Evolutionary conservation across 2,888 invertebrate genomes (phyloP), one percentile per base, ranked within the genome.

Genomic region (Microctonus brassicae): DNA sequence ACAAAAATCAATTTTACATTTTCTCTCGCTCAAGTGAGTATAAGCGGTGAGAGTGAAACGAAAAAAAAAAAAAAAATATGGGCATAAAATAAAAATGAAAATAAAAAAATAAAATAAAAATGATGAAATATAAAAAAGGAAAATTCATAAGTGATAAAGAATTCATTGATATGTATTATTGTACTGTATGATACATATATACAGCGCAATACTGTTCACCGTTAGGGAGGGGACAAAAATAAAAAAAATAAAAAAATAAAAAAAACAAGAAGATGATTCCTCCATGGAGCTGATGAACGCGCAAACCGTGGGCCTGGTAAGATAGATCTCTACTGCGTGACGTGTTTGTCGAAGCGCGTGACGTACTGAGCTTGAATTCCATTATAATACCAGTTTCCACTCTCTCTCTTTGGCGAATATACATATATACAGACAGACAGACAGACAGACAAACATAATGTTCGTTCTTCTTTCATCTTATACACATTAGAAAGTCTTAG

Each of bases 1-100:
- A 71, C 74, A 77, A 77, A 77, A 82, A 83, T 83, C 80, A 80
- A 83, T 81, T 81, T 79, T 75, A 73, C 76, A 73, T 78, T 76
- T 76, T 66, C 42, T 63, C 57, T 57, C 57, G 60, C 55, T 42
- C 36, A 10, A 34, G 61, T 62, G 65, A 62, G 29, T 47, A n/a
- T n/a, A n/a, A 53, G 62, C 55, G 61, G 29, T 55, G 63, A 39
- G n/a, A n/a, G n/a, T n/a, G n/a, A n/a, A n/a, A n/a, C n/a, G 47
- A 47, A 61, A 33, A n/a, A 42, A 26, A 29, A 55, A 58, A 11
- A 17, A n/a, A 36, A 61, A 26, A 42, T 55, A 63, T 53, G 20
- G 24, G 34, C 17, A 52, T 61, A 57, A 22, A 68, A 67, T 17
- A 17, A 13, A 24, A 61, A 58, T 58, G 52, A 17, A 39, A 64